phyloP scores from a whole-genome alignment of 1,140 invertebrate species.

The Melanaphis sacchari region DNA sequence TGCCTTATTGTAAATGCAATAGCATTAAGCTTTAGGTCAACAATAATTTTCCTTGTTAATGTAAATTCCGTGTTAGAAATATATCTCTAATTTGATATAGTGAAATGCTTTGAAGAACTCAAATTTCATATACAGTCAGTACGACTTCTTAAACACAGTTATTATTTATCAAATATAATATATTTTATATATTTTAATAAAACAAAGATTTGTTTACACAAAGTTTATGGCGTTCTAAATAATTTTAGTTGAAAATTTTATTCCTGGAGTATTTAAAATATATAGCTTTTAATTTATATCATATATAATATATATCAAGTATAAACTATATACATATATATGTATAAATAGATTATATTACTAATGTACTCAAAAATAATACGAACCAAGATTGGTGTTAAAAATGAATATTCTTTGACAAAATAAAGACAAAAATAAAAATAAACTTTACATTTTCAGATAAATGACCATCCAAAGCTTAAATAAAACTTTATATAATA shows the following conservation, averaged over 20 bases:
- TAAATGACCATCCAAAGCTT: too few species aligned
- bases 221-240: background rate
- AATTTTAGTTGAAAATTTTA: background rate
- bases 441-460: too few species aligned
- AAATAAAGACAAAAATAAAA: too few species aligned
- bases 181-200: background rate
- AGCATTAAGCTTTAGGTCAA: background rate
- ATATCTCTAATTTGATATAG: background rate
- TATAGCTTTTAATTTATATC: too few species aligned
- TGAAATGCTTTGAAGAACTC: background rate
- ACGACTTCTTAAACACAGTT: background rate
- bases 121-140: background rate
- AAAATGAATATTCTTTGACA: too few species aligned
- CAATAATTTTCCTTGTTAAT: background rate
- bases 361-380: too few species aligned
- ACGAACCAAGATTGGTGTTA: too few species aligned
- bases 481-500: background rate
- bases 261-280: background rate
- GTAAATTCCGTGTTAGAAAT: background rate
- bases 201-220: background rate
- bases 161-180: constrained; percentile 24
- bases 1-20: background rate
- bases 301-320: too few species aligned
- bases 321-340: too few species aligned
- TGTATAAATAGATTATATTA: too few species aligned